Conservation (phyloP, 2,888 invertebrate genomes). For the Trilocha varians region DNA sequence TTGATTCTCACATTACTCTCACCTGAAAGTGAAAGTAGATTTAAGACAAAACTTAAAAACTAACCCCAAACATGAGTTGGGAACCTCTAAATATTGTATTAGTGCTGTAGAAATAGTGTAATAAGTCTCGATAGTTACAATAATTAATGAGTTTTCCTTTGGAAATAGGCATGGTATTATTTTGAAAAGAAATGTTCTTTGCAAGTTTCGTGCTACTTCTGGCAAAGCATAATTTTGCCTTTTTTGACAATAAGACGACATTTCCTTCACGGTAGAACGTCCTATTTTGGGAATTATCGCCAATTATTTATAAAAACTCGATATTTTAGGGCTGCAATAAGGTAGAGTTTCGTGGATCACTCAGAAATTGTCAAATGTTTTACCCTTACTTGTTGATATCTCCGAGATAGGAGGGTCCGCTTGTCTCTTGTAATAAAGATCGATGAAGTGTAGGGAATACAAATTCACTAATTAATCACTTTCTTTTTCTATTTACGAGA, state of each 20-base stretch:
- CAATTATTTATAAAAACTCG: background rate
- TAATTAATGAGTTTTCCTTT: no score
- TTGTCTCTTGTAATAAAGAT: background rate
- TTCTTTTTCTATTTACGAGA: constrained; percentile 32
- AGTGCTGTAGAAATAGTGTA: no score
- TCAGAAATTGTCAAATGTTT: background rate
- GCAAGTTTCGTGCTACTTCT: no score
- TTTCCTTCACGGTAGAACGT: no score
- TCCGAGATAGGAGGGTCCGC: background rate
- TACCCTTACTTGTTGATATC: constrained; percentile 6
- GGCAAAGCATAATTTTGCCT: no score
- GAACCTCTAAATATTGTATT: no score
- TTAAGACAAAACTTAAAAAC: constrained; percentile 1
- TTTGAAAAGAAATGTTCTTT: no score
- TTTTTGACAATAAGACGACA: no score
- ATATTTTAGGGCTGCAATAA: background rate
- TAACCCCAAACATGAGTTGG: background rate
- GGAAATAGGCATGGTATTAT: no score
- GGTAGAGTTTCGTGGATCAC: background rate
- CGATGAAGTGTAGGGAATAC: background rate
- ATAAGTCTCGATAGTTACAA: no score
- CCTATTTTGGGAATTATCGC: no score
- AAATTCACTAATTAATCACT: constrained; percentile 17
- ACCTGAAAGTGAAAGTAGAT: constrained; percentile 48
- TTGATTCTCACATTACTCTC: constrained; percentile 29